phyloP scores from a whole-genome alignment of 2,113 vertebrate species.

The Orientallactaga bullata region DNA sequence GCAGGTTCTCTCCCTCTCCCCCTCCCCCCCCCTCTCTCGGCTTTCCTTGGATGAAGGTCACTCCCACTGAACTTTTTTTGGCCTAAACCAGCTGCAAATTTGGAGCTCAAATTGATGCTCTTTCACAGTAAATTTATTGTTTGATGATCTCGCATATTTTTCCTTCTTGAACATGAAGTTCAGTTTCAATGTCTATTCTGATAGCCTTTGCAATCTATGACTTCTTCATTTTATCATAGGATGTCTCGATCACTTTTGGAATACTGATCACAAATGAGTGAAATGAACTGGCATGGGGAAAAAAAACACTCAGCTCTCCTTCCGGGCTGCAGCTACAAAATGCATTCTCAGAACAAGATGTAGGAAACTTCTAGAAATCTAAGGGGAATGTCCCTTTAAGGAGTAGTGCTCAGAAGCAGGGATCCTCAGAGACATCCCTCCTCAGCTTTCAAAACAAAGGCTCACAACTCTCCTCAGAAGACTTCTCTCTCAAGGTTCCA shows the following conservation, averaged over 20 bases:
- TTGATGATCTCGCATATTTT: neutral
- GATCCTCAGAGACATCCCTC: neutral
- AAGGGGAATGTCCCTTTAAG: neutral
- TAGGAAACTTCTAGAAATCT: neutral
- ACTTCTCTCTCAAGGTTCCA: neutral
- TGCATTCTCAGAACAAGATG: neutral
- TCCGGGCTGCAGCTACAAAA: conserved; percentile 11
- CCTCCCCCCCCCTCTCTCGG: neutral
- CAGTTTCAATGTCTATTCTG: conserved; percentile 56
- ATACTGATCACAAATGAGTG: conserved; percentile 38
- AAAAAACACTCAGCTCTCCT: neutral
- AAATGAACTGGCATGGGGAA: neutral
- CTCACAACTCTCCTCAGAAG: neutral
- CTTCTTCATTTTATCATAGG: conserved; percentile 28
- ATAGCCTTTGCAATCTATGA: conserved; percentile 20
- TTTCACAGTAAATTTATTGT: neutral
- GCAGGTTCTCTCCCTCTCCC: too few relatives aligned
- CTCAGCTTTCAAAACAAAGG: neutral
- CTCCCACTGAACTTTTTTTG: neutral
- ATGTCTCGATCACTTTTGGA: conserved; percentile 27
- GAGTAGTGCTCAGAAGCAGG: neutral
- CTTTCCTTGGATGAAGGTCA: neutral
- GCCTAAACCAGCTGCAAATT: neutral
- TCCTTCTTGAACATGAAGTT: neutral
- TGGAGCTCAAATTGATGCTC: neutral